These are phyloP conservation scores for Zoanthus gigantus DNA, from an alignment of 92 coral and sea anemone species.

Conservation along the genomic window DNA sequence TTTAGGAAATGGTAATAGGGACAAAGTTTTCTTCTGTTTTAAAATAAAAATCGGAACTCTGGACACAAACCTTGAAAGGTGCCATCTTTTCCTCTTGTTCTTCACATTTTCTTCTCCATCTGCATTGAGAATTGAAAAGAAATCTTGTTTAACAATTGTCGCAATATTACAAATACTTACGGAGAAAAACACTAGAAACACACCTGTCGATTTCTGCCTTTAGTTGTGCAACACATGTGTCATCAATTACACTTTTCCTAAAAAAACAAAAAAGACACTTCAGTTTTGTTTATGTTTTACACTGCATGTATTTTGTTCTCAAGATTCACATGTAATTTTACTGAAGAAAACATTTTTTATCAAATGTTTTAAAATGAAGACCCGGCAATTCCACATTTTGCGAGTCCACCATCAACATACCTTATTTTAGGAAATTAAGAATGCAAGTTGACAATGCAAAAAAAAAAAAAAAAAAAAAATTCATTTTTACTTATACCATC, in stretches of 20 bases:
- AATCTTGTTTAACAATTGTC: not conserved
- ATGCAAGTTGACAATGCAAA: too few species aligned
- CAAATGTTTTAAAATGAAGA: too few species aligned
- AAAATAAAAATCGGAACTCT: not conserved
- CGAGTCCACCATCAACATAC: too few species aligned
- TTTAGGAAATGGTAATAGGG: not conserved
- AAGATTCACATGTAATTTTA: too few species aligned
- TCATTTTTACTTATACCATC: too few species aligned
- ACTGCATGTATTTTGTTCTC: too few species aligned
- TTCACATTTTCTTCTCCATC: slow-evolving; percentile 88
- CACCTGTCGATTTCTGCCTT: slow-evolving; percentile 38
- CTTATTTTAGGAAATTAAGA: too few species aligned
- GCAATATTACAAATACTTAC: not conserved
- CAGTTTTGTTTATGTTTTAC: too few species aligned
- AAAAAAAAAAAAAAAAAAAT: too few species aligned
- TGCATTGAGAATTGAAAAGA: not conserved
- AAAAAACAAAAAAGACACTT: not conserved
- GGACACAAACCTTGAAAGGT: slow-evolving; percentile 84
- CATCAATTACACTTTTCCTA: slow-evolving; percentile 17
- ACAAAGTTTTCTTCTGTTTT: not conserved
- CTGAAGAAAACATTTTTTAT: too few species aligned
- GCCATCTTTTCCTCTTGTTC: slow-evolving; percentile 84
- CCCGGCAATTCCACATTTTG: too few species aligned
- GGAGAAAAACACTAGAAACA: not conserved
- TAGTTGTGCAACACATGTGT: slow-evolving; percentile 2